Percentiles rank a stretch among this genome's conserved stretches.
These are phyloP conservation scores for Nomada fabriciana DNA, from an alignment of 2,888 invertebrate genomes.

Conservation along the genomic window DNA sequence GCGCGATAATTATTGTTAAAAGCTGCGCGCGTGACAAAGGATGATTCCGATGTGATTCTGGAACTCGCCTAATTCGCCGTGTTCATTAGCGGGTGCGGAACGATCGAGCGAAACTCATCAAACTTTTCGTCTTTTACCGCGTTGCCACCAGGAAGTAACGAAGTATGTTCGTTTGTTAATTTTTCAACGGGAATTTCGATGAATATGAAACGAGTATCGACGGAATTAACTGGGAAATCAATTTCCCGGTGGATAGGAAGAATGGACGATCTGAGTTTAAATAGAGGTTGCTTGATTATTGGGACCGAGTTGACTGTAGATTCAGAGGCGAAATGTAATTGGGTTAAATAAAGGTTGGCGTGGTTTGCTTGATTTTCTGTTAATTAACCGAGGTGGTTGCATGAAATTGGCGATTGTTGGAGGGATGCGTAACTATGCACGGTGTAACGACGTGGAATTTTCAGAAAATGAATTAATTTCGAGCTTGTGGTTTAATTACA, in stretches of 20 bases:
- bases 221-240: background rate
- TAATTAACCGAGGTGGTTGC: conserved; percentile 1
- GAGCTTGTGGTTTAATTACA: no score
- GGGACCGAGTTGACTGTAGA: background rate
- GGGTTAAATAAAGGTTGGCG: background rate
- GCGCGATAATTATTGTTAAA: conserved; percentile 70
- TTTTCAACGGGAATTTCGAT: conserved; percentile 9
- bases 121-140: background rate
- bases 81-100: conserved; percentile 1
- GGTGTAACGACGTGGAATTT: background rate
- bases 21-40: conserved; percentile 62
- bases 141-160: background rate
- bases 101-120: conserved; percentile 9
- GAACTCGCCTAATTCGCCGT: conserved; percentile 42
- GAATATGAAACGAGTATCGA: conserved; percentile 1
- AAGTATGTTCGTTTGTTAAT: conserved; percentile 5
- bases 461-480: no score
- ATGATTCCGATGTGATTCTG: conserved; percentile 60
- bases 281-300: background rate
- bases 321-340: background rate
- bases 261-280: background rate
- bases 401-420: background rate
- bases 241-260: background rate
- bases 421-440: background rate
- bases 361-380: background rate